A percentile compares a stretch with the other conserved stretches of the same genome.
phyloP scores from a whole-genome alignment of 2,888 invertebrate species.

The Eilema griseolum region DNA sequence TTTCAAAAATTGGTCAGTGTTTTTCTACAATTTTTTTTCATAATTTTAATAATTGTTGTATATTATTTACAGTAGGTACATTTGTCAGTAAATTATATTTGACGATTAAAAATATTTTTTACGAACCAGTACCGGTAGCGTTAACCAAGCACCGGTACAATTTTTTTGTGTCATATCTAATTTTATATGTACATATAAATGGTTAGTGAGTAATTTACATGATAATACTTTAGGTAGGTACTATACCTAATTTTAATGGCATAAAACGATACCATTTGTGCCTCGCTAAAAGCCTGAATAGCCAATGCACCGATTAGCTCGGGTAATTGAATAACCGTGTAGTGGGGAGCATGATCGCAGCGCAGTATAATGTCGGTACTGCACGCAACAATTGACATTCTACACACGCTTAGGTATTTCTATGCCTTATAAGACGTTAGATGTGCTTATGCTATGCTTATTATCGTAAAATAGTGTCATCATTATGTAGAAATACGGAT shows the following conservation, averaged over 20 bases:
- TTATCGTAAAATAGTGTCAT: not conserved
- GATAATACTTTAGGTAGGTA: not conserved
- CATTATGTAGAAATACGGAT: not conserved
- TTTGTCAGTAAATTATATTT: too few relatives aligned
- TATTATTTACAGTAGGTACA: too few relatives aligned
- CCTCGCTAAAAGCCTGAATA: conserved; percentile 20
- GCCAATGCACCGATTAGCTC: conserved; percentile 58
- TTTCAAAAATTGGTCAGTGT: too few relatives aligned
- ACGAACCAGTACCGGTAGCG: too few relatives aligned
- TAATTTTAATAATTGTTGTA: too few relatives aligned
- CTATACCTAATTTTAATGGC: not conserved
- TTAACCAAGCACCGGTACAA: too few relatives aligned
- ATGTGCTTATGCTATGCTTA: too few relatives aligned
- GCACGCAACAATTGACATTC: conserved; percentile 52
- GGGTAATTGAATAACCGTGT: conserved; percentile 72
- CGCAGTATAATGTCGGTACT: conserved; percentile 43
- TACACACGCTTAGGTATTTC: not conserved
- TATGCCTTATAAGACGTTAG: not conserved
- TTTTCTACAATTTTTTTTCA: too few relatives aligned
- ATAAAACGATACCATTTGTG: not conserved
- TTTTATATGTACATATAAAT: too few relatives aligned
- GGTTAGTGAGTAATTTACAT: too few relatives aligned
- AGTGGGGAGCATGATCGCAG: conserved; percentile 44
- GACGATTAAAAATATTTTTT: too few relatives aligned
- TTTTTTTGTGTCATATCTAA: too few relatives aligned